Percentiles rank a stretch among this genome's conserved stretches.
phyloP scores from a whole-genome alignment of 1,140 invertebrate genomes.

The Saccostrea echinata region DNA sequence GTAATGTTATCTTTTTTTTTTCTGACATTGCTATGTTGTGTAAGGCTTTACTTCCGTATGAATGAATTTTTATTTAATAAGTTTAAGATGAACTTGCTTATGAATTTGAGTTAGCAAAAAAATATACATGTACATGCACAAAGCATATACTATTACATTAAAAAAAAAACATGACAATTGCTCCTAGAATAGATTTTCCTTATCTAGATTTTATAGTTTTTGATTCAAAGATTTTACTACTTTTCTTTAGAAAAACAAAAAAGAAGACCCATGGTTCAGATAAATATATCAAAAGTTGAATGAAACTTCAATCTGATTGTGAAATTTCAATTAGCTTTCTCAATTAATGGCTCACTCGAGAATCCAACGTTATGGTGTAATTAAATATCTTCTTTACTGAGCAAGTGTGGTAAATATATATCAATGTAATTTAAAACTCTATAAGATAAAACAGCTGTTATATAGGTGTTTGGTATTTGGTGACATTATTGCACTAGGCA shows the following conservation, averaged over 20 bases:
- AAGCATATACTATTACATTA: background rate
- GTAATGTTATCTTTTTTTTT: background rate
- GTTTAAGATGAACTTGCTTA: background rate
- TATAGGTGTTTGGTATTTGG: background rate
- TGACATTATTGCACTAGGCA: background rate
- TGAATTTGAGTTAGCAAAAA: background rate
- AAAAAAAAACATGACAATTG: background rate
- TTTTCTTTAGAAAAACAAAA: background rate
- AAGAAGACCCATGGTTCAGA: too few relatives aligned
- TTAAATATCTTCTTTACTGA: too few relatives aligned
- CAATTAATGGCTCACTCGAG: too few relatives aligned
- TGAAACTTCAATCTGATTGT: background rate
- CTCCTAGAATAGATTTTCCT: background rate
- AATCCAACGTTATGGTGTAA: too few relatives aligned
- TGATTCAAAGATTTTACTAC: background rate
- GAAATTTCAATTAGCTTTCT: background rate
- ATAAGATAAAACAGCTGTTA: background rate
- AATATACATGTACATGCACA: background rate
- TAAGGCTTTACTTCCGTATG: background rate
- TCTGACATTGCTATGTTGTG: background rate
- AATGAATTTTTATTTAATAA: background rate
- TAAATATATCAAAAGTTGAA: background rate
- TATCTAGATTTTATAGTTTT: background rate
- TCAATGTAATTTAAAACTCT: background rate
- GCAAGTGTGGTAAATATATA: background rate